Conservation (phyloP, 2,888 invertebrate species). For the Hartigia nigra region DNA sequence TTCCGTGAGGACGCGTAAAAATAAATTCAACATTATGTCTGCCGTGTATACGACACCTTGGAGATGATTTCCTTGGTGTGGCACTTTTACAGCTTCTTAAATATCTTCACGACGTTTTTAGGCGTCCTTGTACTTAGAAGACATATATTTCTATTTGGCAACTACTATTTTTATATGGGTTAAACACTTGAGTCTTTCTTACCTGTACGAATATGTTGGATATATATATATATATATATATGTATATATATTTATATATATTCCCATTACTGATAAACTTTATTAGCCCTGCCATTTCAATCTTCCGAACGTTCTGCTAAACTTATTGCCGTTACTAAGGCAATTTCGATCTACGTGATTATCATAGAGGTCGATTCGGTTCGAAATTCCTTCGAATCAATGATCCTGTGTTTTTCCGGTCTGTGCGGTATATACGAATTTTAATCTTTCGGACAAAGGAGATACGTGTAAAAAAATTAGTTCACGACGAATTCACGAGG, state of each 20-base stretch:
- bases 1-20: neutral
- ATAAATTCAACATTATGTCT: neutral
- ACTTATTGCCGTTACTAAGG: neutral
- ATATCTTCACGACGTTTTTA: neutral
- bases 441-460: neutral
- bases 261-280: neutral
- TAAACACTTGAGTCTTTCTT: neutral
- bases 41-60: conserved; percentile 11
- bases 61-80: conserved; percentile 19
- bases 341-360: neutral
- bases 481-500: neutral
- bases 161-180: neutral
- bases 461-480: neutral
- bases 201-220: too few species aligned
- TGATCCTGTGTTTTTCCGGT: neutral
- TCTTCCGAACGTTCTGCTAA: neutral
- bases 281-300: neutral
- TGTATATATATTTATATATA: neutral
- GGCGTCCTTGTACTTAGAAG: neutral
- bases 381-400: neutral
- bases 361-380: neutral
- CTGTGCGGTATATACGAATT: neutral
- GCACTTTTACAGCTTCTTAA: conserved; percentile 11
- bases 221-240: too few species aligned
- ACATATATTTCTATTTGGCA: neutral